These are phyloP conservation scores for Bucco capensis DNA, from an alignment of 2,113 vertebrate species.

Conservation along the genomic window DNA sequence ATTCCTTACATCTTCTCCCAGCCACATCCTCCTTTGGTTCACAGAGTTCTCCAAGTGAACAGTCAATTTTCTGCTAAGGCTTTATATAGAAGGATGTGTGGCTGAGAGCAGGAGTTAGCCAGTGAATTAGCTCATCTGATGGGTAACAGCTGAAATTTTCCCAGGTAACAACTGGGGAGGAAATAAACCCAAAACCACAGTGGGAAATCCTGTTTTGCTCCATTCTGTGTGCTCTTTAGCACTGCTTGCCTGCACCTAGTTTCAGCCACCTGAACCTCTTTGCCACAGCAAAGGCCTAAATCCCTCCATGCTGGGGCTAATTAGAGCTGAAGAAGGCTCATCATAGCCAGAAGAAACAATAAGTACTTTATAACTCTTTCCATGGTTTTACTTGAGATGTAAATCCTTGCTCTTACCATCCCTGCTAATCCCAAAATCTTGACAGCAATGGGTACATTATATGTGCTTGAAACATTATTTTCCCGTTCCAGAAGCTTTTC, in stretches of 20 bases:
- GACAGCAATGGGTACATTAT: background rate
- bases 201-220: background rate
- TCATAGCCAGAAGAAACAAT: background rate
- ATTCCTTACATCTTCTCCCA: background rate
- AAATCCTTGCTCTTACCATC: background rate
- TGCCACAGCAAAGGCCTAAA: background rate
- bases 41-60: background rate
- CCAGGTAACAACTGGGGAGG: background rate
- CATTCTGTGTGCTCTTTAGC: background rate
- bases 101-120: background rate
- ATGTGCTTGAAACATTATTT: background rate
- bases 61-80: background rate
- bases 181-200: background rate
- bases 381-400: background rate
- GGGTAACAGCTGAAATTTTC: background rate
- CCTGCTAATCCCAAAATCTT: background rate
- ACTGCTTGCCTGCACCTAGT: background rate
- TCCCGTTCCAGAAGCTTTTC: background rate
- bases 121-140: background rate
- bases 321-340: background rate
- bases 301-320: fast-evolving
- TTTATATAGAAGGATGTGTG: background rate
- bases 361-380: background rate
- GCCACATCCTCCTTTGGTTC: background rate
- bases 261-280: background rate